Base-by-base conservation (phyloP, 2,113 vertebrate species). In the Lichenostomus cassidix region DNA sequence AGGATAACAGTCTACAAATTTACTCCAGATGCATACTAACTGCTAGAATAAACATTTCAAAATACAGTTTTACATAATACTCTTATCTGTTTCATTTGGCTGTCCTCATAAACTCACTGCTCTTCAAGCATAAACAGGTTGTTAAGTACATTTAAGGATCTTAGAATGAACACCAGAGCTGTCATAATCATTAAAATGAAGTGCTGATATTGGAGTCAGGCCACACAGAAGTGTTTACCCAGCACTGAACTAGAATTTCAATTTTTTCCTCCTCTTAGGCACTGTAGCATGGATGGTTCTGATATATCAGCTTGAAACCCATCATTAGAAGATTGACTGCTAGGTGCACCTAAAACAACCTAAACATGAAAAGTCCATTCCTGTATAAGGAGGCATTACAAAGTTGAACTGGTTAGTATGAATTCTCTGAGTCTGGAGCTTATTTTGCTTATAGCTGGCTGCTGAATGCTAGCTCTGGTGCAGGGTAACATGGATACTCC, bases 141-240 rank as follows among this genome's bases (percentile, higher is more conserved):
- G 91, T 97, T 97, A 98, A 97, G 83, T 94, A 97, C 53, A 95
- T 94, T 96, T 94, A 97, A 97, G 93, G 92, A 94, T 96, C 97
- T 97, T 87, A 91, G 68, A 96, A 94, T 86, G 91, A 97, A 94
- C 53, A 97, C 56, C 86, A 96, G 94, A 97, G 83, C 80, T 94
- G 67, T 81, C 7, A 44, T 97, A 96, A 95, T 93, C 96, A 89
- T 97, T 97, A 97, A 97, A 98, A 97, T 92, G 83, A 98, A 98
- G 93, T 93, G 82, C 67, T 91, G 76, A 83, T 89, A 59, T 68
- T 97, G 92, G 89, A 97, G 83, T 93, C 79, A 93, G 86, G 91
- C 93, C 96, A 97, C 84, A 97, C 0, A 0, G 67, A 97, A 95
- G 25, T 89, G 60, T 97, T 97, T 96, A 95, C 44, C 59, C 59